These are phyloP conservation scores for Ailurus styani DNA, from an alignment of 2,113 vertebrate genomes.

Conservation along the genomic window DNA sequence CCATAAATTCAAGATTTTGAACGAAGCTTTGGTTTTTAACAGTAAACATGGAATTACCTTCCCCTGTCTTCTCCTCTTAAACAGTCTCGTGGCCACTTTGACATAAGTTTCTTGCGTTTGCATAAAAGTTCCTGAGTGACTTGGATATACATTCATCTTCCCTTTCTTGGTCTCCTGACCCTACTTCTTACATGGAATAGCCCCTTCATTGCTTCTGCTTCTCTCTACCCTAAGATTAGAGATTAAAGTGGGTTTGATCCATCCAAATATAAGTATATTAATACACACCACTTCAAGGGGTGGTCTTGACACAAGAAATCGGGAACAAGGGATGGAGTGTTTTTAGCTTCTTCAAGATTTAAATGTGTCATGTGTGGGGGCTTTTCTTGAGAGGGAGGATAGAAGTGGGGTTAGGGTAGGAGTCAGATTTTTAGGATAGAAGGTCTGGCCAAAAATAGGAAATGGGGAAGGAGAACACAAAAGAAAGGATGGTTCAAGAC, in stretches of 20 bases:
- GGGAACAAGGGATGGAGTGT: neutral
- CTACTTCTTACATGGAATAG: neutral
- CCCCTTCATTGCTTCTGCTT: neutral
- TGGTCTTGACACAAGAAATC: neutral
- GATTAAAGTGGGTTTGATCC: neutral
- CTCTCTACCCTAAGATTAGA: neutral
- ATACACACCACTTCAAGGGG: neutral
- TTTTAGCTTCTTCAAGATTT: neutral
- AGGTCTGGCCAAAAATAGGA: neutral
- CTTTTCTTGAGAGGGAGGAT: neutral
- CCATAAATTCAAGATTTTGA: neutral
- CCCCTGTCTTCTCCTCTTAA: neutral
- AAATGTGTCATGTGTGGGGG: neutral
- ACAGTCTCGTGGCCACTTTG: neutral
- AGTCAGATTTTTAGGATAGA: neutral
- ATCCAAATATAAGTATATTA: neutral
- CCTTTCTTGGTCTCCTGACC: neutral
- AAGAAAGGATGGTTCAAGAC: neutral
- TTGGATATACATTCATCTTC: neutral
- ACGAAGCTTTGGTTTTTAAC: neutral
- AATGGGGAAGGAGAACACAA: neutral
- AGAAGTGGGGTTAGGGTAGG: neutral
- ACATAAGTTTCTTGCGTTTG: neutral
- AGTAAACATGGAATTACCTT: neutral
- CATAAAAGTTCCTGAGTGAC: neutral